phyloP scores from a whole-genome alignment of 2,888 invertebrate genomes.

The Cephus nigrinus region DNA sequence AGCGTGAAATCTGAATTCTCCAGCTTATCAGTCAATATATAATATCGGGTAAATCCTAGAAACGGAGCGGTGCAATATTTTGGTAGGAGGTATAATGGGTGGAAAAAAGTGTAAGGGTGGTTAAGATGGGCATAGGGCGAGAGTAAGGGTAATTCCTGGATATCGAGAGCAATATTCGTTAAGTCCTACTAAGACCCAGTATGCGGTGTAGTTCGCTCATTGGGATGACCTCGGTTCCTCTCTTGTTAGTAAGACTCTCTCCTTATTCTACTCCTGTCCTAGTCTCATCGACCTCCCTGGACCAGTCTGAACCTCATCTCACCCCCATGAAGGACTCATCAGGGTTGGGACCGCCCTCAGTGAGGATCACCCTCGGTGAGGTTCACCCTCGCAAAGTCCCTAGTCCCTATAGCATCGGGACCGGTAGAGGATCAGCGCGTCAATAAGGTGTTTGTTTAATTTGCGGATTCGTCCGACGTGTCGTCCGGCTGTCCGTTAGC shows the following conservation, averaged over 20 bases:
- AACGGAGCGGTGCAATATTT: too few species aligned
- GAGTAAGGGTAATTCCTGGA: constrained; percentile 40
- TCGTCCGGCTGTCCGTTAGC: constrained; percentile 14
- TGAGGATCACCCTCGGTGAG: constrained; percentile 7
- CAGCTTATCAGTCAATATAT: not conserved
- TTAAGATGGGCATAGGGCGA: not conserved
- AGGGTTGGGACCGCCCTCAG: not conserved
- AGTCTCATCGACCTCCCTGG: constrained; percentile 10
- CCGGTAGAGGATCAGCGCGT: constrained; percentile 53
- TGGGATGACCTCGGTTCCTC: constrained; percentile 38
- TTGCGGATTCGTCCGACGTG: constrained; percentile 45
- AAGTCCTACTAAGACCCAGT: constrained; percentile 58
- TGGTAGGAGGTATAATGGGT: too few species aligned
- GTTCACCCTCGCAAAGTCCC: not conserved
- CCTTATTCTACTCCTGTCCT: constrained; percentile 13
- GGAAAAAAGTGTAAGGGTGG: not conserved
- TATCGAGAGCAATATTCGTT: constrained; percentile 61
- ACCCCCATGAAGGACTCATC: constrained; percentile 7
- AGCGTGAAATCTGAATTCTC: not conserved
- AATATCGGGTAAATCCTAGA: not conserved
- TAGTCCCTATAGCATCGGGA: not conserved
- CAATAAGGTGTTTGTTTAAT: constrained; percentile 61
- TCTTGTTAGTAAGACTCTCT: constrained; percentile 11
- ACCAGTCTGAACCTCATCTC: constrained; percentile 3
- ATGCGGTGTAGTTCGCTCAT: constrained; percentile 50